Conservation (phyloP, 1,140 invertebrate genomes). For the Holotrichia oblita region DNA sequence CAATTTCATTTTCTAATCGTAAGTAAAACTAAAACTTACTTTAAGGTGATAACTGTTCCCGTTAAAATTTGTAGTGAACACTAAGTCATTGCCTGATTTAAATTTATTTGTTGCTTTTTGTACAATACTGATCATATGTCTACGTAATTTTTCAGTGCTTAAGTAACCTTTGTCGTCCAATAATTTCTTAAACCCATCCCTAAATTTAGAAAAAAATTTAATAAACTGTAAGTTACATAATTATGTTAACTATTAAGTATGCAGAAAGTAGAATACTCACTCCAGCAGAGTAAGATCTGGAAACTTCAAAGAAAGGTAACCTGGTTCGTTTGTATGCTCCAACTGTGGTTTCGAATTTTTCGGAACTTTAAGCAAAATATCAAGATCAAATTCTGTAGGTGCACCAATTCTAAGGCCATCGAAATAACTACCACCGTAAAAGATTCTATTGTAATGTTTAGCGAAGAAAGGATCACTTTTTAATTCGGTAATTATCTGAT, state of each 20-base stretch:
- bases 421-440: conserved; percentile 66
- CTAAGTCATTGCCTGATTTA: not conserved
- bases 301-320: conserved; percentile 45
- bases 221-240: too few species aligned
- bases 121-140: conserved; percentile 22
- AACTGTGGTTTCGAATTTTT: conserved; percentile 42
- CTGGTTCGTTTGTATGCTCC: conserved; percentile 43
- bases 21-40: not conserved
- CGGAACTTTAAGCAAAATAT: conserved; percentile 51
- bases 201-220: too few species aligned
- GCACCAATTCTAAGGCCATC: conserved; percentile 64
- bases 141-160: not conserved
- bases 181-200: conserved; percentile 35
- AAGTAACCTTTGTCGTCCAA: conserved; percentile 41
- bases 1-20: not conserved
- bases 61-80: not conserved
- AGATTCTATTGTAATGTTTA: conserved; percentile 55
- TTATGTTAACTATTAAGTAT: too few species aligned
- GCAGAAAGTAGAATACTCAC: too few species aligned
- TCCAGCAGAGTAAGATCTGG: too few species aligned
- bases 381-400: conserved; percentile 67
- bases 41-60: not conserved
- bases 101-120: conserved; percentile 30
- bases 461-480: conserved; percentile 45
- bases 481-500: not conserved